Conservation (phyloP, 2,797 vertebrate species). For the Gobionotothen gibberifrons region DNA sequence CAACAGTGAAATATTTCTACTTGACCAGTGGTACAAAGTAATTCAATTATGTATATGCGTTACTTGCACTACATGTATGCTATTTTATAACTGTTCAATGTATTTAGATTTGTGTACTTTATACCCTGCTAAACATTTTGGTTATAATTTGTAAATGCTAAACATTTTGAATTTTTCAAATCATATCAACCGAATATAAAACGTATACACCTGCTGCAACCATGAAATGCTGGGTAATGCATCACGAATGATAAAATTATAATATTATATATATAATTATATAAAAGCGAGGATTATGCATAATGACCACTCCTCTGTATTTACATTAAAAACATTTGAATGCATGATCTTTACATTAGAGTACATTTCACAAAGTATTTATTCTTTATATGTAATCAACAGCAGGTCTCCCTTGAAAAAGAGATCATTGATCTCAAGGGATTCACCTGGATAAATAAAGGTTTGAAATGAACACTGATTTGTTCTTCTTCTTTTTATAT, state of each 20-base stretch:
- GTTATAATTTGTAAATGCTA: neutral
- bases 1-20: neutral
- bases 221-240: neutral
- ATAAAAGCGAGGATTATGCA: neutral
- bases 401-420: no score
- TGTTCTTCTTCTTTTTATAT: neutral
- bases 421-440: no score
- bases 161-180: neutral
- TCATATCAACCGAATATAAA: neutral
- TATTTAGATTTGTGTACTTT: neutral
- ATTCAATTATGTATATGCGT: no score
- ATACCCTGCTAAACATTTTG: neutral
- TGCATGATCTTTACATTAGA: neutral
- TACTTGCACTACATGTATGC: neutral
- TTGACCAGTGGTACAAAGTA: neutral
- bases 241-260: neutral
- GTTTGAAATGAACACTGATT: no score
- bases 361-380: conserved; percentile 5
- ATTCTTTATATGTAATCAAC: neutral
- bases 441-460: no score
- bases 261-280: neutral
- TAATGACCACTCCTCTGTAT: neutral
- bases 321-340: neutral
- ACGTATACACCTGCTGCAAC: neutral
- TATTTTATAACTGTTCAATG: neutral